These are phyloP conservation scores for Aelia acuminata DNA, from an alignment of 2,888 invertebrate genomes.

Conservation along the genomic window DNA sequence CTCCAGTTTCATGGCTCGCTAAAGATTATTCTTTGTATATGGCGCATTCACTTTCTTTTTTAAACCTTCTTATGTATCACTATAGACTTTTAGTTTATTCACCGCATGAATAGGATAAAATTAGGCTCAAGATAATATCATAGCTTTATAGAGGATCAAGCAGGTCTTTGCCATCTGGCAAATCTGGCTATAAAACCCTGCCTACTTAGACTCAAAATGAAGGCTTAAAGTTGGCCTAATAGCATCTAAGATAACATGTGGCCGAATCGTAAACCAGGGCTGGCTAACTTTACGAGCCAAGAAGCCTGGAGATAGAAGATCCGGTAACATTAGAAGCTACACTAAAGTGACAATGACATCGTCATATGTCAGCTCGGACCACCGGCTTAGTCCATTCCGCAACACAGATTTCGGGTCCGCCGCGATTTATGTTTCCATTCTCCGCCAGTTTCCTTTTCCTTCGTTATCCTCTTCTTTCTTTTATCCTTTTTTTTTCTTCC, in stretches of 20 bases:
- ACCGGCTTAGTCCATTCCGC: slow-evolving; percentile 17
- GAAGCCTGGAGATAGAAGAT: background rate
- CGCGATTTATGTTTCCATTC: slow-evolving; percentile 14
- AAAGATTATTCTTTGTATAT: too few species aligned
- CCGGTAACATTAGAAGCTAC: slow-evolving; percentile 12
- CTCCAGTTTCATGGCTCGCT: too few species aligned
- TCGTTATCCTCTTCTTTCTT: background rate
- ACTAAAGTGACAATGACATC: background rate
- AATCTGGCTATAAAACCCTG: background rate
- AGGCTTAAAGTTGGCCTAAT: background rate
- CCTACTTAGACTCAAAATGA: background rate
- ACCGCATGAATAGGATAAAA: too few species aligned
- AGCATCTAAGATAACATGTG: background rate
- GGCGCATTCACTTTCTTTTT: too few species aligned
- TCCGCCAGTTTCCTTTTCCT: background rate
- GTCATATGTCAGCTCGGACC: slow-evolving; percentile 25
- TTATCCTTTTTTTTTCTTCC: background rate
- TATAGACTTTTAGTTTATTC: background rate
- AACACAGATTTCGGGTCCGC: background rate
- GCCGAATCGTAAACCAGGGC: background rate
- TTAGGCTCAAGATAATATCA: too few species aligned
- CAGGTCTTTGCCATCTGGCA: background rate
- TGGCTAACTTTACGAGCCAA: background rate
- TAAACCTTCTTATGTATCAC: background rate
- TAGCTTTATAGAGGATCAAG: background rate